Evolutionary conservation across 2,797 vertebrate species (phyloP).

Genomic region (Anguilla megastoma): DNA sequence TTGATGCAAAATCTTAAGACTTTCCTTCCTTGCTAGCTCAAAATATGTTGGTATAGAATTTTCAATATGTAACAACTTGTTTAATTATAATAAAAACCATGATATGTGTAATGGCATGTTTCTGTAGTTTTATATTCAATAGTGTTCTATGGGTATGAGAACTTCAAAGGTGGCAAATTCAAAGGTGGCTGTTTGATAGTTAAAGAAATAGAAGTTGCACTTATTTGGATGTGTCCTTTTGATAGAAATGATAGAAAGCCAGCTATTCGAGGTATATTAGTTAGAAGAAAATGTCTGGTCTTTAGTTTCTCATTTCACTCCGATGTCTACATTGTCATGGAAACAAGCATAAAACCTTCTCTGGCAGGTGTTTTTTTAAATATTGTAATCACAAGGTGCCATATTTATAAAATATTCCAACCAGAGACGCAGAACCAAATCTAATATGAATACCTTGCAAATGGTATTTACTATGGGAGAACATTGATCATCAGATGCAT

Average conservation of each 20-base stretch:
- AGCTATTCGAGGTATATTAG: neutral
- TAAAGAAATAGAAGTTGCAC: neutral
- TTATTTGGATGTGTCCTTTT: neutral
- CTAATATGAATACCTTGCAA: neutral
- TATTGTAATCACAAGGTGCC: neutral
- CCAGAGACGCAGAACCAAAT: no score
- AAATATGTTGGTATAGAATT: neutral
- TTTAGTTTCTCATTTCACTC: neutral
- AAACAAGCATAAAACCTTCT: no score
- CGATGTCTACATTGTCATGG: neutral
- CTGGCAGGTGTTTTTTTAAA: no score
- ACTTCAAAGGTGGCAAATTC: neutral
- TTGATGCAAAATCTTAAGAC: neutral
- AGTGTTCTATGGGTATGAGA: neutral
- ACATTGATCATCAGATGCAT: neutral
- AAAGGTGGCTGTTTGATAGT: neutral
- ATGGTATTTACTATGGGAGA: neutral
- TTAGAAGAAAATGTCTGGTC: neutral
- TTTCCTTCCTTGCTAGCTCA: neutral
- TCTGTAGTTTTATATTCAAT: neutral
- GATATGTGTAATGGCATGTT: neutral
- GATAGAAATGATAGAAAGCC: neutral
- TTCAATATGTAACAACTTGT: constrained; percentile 8
- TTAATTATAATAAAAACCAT: neutral
- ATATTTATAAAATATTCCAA: neutral